These are phyloP conservation scores for Apostichopus parvimensis DNA, from an alignment of 35 echinoderm and acorn worm species.

Conservation along the genomic window DNA sequence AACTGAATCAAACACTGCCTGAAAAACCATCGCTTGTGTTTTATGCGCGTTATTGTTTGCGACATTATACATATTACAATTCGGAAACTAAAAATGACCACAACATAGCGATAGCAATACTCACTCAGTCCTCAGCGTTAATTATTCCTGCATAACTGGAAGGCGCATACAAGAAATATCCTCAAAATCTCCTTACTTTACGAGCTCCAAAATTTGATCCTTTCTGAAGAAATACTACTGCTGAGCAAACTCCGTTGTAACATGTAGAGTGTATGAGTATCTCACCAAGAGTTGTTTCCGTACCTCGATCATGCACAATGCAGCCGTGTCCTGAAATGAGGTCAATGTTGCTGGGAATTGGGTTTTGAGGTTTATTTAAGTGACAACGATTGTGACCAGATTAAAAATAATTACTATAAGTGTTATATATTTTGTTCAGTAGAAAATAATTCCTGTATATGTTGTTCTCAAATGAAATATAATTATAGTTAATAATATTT, in stretches of 20 bases:
- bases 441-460: too few species aligned
- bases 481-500: too few species aligned
- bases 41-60: not conserved
- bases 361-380: slow-evolving; percentile 49
- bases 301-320: slow-evolving; percentile 37
- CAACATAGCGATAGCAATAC: not conserved
- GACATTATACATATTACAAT: not conserved
- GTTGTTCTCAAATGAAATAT: too few species aligned
- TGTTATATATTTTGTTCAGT: too few species aligned
- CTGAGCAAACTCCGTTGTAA: slow-evolving; percentile 25
- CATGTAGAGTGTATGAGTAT: not conserved
- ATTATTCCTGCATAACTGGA: slow-evolving; percentile 3
- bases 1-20: not conserved
- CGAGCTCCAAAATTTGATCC: not conserved
- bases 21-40: not conserved
- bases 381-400: slow-evolving; percentile 27
- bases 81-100: slow-evolving; percentile 3
- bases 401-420: not conserved
- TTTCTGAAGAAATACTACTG: not conserved
- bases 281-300: slow-evolving; percentile 19
- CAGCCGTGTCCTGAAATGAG: slow-evolving; percentile 51
- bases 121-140: not conserved
- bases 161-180: slow-evolving; percentile 13
- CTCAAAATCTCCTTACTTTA: not conserved
- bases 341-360: slow-evolving; percentile 46